These are phyloP conservation scores for Pristionchus maxplancki DNA, from an alignment of 2,888 invertebrate genomes.

Conservation along the genomic window DNA sequence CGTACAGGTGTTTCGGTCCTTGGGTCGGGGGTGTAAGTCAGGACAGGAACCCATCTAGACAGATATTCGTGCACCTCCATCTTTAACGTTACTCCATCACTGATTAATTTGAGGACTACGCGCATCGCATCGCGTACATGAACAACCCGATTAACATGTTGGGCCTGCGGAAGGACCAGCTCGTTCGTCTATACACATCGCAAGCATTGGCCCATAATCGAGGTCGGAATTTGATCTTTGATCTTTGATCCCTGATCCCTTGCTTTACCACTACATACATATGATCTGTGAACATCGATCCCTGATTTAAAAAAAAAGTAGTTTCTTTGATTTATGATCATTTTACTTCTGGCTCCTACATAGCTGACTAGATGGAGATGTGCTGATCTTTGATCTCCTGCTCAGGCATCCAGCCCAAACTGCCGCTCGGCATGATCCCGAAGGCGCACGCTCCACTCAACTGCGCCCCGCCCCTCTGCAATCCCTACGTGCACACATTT, in stretches of 20 bases:
- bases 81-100: background rate
- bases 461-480: slow-evolving; percentile 66
- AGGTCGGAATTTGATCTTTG: slow-evolving; percentile 52
- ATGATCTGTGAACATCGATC: no score
- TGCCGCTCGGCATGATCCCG: slow-evolving; percentile 63
- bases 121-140: slow-evolving; percentile 56
- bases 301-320: no score
- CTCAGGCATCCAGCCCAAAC: slow-evolving; percentile 61
- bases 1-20: no score
- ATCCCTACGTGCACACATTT: slow-evolving; percentile 62
- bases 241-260: background rate
- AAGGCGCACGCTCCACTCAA: slow-evolving; percentile 60
- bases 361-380: no score
- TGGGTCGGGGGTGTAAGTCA: no score
- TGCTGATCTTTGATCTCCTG: background rate
- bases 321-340: no score
- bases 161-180: slow-evolving; percentile 59
- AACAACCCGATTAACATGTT: slow-evolving; percentile 62
- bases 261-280: no score
- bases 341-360: no score
- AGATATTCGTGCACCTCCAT: no score
- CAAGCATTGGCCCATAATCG: slow-evolving; percentile 58
- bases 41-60: no score
- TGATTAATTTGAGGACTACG: slow-evolving; percentile 46
- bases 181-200: slow-evolving; percentile 57